Base-by-base conservation (phyloP, 2,797 vertebrate species). In the Gymnodraco acuticeps region DNA sequence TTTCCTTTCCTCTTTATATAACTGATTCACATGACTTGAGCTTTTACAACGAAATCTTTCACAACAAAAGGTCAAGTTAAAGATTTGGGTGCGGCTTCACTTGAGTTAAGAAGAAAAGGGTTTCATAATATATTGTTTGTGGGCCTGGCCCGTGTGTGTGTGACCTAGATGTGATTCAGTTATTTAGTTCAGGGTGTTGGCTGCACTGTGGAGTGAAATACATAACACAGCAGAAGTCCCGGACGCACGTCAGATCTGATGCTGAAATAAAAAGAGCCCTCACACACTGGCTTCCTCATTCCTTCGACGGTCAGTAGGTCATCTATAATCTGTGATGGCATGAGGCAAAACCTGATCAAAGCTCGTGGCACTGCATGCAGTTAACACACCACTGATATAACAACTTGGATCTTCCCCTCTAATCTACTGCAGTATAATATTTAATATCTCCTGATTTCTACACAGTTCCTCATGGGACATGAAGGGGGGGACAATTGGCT, bases 91-190 rank as follows among this genome's bases (percentile, higher is more conserved):
- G 90, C 87, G 89, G 82, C 78, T 41, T 52, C 65, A 76, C 62
- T 72, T 62, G 17, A 61, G 62, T 20, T 63, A 64, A 45, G 51
- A 71, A 68, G 78, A 73, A 70, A 75, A 56, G 45, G 23, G 54
- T 88, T 86, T 87, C 75, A 81, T 83, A 90, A 74, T 87, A 78
- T 67, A 56, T 38, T 38, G 33, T 38, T 38, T 72, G 83, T 70
- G 61, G 77, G 83, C 76, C 66, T 41, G 8, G 77, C 73, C 79
- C 75, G 56, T 77, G 87, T 87, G 81, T 87, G 80, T 81, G 84
- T 92, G 90, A 91, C 89, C 88, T 91, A 90, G 68, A 89, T 92
- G 75, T 88, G 86, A 91, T 75, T 92, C 65, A 86, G 56, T 69
- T 83, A 69, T 91, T 82, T 70, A 69, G 66, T 81, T 68, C 66